Base-by-base conservation (phyloP, 2,113 vertebrate genomes). In the Nansenia antarctica region DNA sequence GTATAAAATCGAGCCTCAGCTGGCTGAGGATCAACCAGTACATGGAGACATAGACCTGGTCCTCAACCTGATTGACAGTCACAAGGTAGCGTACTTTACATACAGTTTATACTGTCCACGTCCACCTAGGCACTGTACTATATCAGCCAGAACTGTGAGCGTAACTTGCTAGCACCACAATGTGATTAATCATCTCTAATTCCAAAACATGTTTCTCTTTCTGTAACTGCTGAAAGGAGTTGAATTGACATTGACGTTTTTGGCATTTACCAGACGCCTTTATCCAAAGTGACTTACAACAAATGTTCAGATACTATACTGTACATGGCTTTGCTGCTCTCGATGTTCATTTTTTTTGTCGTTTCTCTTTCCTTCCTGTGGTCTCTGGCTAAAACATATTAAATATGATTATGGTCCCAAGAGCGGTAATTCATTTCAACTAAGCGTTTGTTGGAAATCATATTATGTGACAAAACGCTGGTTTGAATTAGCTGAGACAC, bases 31-130 rank as follows among this genome's bases (percentile, higher is more conserved):
- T 77, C 98, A 99, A 76, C 97, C 97, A 0, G 95, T 99, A 9
- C 97, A 99, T 0, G 98, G 98, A 85, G 98, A 99, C 85, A 94
- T 97, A 27, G 97, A 99, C 90, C 92, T 99, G 80, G 95, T 98
- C 71, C 95, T 99, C 89, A 98, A 98, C 79, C 88, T 99, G 83
- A 98, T 98, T 2, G 96, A 99, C 83, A 99, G 93, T 88, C 98
- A 99, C 90, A 99, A 99, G 94, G 98, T 99, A 94, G 29, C n/a
- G n/a, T n/a, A n/a, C n/a, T n/a, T n/a, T n/a, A n/a, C n/a, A n/a
- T n/a, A n/a, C n/a, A n/a, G n/a, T n/a, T n/a, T n/a, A n/a, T n/a
- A n/a, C n/a, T n/a, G n/a, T n/a, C n/a, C n/a, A n/a, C n/a, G n/a
- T n/a, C n/a, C n/a, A n/a, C n/a, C n/a, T n/a, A n/a, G n/a, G n/a